Percentiles rank a stretch among this genome's conserved stretches.
phyloP scores from a whole-genome alignment of 2,888 invertebrate genomes.

The Pardosa pseudoannulata region DNA sequence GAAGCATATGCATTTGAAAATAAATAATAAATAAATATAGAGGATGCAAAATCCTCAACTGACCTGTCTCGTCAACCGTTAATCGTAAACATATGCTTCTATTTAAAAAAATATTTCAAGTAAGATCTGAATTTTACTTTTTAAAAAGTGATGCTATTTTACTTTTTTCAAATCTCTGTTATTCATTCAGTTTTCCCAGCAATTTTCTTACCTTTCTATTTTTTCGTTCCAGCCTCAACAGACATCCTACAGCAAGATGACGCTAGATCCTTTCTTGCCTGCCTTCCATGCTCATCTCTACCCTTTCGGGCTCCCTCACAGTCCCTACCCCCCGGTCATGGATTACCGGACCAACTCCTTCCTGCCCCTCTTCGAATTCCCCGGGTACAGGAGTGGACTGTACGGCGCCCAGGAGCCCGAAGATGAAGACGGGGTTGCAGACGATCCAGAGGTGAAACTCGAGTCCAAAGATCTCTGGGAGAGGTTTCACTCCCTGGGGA shows the following conservation, averaged over 20 bases:
- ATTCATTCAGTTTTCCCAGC: too few relatives aligned
- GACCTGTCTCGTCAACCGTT: too few relatives aligned
- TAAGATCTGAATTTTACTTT: too few relatives aligned
- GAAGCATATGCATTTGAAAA: too few relatives aligned
- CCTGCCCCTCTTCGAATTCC: slow-evolving; percentile 78
- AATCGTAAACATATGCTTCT: too few relatives aligned
- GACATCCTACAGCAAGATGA: slow-evolving; percentile 29
- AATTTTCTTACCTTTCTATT: too few relatives aligned
- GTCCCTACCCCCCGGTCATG: slow-evolving; percentile 23
- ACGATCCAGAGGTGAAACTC: slow-evolving; percentile 98
- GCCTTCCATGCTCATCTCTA: slow-evolving; percentile 38
- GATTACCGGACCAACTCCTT: slow-evolving; percentile 95
- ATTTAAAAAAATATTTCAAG: too few relatives aligned
- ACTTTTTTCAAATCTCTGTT: too few relatives aligned
- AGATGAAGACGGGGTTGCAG: slow-evolving; percentile 77
- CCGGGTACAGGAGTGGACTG: slow-evolving; percentile 80
- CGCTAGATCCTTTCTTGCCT: slow-evolving; percentile 49
- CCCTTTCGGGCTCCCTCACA: slow-evolving; percentile 16
- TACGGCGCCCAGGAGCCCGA: slow-evolving; percentile 85
- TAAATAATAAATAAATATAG: too few relatives aligned
- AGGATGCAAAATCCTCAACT: too few relatives aligned
- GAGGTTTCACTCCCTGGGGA: slow-evolving; percentile 98
- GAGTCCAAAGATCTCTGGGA: slow-evolving; percentile 99
- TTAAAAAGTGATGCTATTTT: too few relatives aligned
- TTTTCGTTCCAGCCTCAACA: neutral